Conservation (phyloP, 2,113 vertebrate genomes). For the Ictalurus furcatus region DNA sequence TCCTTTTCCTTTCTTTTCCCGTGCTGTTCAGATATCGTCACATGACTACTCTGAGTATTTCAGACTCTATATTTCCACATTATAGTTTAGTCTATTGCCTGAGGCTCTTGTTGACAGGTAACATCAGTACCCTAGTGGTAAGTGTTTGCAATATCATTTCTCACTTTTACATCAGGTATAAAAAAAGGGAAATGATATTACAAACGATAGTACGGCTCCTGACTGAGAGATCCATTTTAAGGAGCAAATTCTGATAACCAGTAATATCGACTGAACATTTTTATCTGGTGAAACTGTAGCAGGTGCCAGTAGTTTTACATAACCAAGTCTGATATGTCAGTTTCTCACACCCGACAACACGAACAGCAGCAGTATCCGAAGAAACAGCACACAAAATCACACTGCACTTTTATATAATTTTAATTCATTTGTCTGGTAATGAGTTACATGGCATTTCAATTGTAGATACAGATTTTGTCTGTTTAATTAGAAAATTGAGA, state of each 20-base stretch:
- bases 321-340: background rate
- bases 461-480: background rate
- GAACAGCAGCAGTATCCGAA: background rate
- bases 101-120: background rate
- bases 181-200: background rate
- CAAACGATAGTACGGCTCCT: background rate
- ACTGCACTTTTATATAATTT: background rate
- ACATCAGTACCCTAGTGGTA: background rate
- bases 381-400: background rate
- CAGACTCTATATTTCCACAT: background rate
- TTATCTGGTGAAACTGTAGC: background rate
- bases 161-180: background rate
- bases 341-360: background rate
- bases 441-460: background rate
- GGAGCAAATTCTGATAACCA: background rate
- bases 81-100: background rate
- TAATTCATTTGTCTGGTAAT: background rate
- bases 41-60: background rate
- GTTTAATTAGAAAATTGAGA: background rate
- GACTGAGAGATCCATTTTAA: background rate
- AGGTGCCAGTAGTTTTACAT: background rate
- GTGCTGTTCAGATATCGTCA: background rate
- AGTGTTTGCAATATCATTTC: background rate
- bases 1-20: background rate
- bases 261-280: background rate